Conservation (phyloP, 2,113 vertebrate genomes). For the Ceratotherium simum region DNA sequence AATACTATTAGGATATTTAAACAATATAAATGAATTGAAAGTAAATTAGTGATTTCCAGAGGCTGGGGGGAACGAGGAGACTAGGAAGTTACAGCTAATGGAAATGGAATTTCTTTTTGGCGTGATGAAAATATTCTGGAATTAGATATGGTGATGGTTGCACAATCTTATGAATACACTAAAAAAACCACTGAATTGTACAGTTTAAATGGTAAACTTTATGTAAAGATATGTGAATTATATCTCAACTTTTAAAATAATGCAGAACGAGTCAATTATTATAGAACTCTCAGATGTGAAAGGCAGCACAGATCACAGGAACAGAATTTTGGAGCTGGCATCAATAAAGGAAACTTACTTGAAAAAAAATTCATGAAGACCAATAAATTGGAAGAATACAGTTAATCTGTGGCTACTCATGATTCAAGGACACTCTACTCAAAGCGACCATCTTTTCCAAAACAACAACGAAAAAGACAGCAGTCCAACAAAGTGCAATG, state of each 20-base stretch:
- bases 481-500: background rate
- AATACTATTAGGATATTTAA: background rate
- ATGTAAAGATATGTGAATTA: background rate
- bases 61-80: background rate
- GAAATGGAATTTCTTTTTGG: background rate
- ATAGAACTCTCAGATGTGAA: background rate
- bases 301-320: background rate
- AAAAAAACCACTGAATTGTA: background rate
- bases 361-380: background rate
- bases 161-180: background rate
- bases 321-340: background rate
- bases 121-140: background rate
- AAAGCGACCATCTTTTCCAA: conserved; percentile 35
- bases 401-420: background rate
- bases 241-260: background rate
- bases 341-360: background rate
- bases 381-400: background rate
- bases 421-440: background rate
- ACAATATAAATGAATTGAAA: background rate
- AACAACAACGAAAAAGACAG: background rate
- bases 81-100: background rate
- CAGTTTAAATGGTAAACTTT: background rate
- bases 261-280: background rate
- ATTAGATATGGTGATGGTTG: background rate
- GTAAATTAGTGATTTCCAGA: background rate